Evolutionary conservation across 2,113 vertebrate genomes (phyloP), one percentile per base, ranked within the genome.

Genomic region (Sorex araneus): DNA sequence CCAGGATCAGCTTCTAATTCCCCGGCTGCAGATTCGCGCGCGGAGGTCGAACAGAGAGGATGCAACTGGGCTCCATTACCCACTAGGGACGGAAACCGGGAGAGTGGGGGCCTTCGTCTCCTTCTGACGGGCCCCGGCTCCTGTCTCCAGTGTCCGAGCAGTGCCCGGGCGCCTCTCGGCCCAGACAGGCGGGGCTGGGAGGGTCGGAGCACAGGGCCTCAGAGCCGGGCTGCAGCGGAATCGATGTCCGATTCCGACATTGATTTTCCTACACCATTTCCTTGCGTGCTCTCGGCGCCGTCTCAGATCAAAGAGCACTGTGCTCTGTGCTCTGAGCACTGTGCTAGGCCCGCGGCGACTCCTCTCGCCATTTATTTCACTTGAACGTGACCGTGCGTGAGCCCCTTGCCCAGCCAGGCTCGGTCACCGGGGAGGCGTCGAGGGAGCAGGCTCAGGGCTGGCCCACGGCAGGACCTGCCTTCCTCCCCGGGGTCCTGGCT

Each of bases 51-150:
- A 80, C 25, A 90, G 16, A 77, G 21, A n/a, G 40, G 8, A 80
- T 40, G 4, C 10, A 83, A 16, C 21, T 84, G 45, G 23, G 36
- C 28, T 12, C 45, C 6, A 79, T 79, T 85, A 10, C 8, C 27
- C 63, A 79, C 73, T 76, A 60, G 15, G 80, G 69, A 95, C 36
- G 43, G 85, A 34, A 90, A 73, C 40, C 45, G 19, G 19, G 6
- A 64, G 83, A 60, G 4, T 45, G 69, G 16, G 11, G 32, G 43
- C 21, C 63, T 90, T 71, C 12, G 64, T 18, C 32, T 84, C 70
- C 34, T 57, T n/a, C 45, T 45, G 40, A 12, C 66, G 19, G 79
- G 4, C 40, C 34, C 25, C 79, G 19, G 12, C 10, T 80, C 27
- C 63, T 67, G 2, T 84, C 32, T 30, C 32, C 3, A 32, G 6